These are phyloP conservation scores for Bruchidius siliquastri DNA, from an alignment of 2,888 invertebrate species.

Conservation along the genomic window DNA sequence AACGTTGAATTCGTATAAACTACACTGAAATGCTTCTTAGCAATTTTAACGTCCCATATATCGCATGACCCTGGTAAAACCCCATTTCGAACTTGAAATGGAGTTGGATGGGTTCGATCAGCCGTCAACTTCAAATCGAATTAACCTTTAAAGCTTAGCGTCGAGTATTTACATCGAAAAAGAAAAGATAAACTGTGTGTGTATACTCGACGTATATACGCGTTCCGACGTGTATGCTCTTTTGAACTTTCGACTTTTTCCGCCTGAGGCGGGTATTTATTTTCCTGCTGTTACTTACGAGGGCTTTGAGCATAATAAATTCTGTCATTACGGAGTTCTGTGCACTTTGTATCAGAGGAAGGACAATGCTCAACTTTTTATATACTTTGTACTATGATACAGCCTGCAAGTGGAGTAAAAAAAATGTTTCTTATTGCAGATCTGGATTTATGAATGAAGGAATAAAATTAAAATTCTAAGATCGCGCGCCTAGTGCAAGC, in stretches of 20 bases:
- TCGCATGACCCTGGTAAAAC: neutral
- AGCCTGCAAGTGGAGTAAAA: too few relatives aligned
- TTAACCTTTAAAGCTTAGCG: constrained; percentile 23
- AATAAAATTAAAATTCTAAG: too few relatives aligned
- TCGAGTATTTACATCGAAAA: constrained; percentile 18
- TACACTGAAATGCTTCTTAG: too few relatives aligned
- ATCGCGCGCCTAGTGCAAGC: too few relatives aligned
- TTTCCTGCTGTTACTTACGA: neutral
- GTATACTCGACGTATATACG: neutral
- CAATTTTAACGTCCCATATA: neutral
- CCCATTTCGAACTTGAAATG: constrained; percentile 20
- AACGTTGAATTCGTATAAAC: too few relatives aligned
- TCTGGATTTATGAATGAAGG: too few relatives aligned
- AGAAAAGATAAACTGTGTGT: constrained; percentile 7
- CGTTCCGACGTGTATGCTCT: neutral
- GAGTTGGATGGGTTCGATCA: constrained; percentile 24
- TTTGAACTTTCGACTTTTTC: neutral
- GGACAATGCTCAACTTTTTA: too few relatives aligned
- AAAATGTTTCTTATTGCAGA: too few relatives aligned
- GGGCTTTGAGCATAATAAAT: neutral
- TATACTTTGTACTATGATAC: too few relatives aligned
- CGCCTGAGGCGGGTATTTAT: neutral
- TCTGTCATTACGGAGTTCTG: neutral
- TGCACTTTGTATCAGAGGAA: too few relatives aligned
- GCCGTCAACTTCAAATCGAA: constrained; percentile 25